Conservation (phyloP, 2,113 vertebrate genomes). For the Cynopterus brachyotis region DNA sequence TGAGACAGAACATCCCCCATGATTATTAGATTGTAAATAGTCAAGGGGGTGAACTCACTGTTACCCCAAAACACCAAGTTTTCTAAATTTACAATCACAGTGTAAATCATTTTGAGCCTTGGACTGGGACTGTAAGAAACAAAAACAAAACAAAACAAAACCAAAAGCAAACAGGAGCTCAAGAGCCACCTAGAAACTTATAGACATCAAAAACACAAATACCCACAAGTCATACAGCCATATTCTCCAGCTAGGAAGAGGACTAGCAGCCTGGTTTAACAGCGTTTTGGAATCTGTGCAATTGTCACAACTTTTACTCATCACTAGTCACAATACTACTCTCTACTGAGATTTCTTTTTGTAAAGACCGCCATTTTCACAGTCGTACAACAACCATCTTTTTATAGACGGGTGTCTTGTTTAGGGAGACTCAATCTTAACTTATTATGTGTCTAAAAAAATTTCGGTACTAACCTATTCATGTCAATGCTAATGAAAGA, state of each 20-base stretch:
- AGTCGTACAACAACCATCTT: constrained; percentile 11
- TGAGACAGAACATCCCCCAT: not conserved
- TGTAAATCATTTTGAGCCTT: not conserved
- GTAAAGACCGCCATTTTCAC: constrained; percentile 28
- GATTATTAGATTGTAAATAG: not conserved
- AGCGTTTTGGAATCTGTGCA: constrained; percentile 39
- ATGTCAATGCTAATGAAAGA: not conserved
- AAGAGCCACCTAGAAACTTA: not conserved
- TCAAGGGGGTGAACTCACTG: not conserved
- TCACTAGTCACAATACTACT: constrained; percentile 35
- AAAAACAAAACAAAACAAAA: too few relatives aligned
- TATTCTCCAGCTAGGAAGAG: not conserved
- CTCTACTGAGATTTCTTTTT: not conserved
- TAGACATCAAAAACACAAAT: not conserved
- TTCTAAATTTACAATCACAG: too few relatives aligned
- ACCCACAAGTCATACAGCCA: not conserved
- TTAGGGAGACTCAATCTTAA: constrained; percentile 28
- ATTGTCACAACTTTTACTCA: constrained; percentile 45
- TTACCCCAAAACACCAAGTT: constrained; percentile 2
- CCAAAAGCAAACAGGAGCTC: not conserved
- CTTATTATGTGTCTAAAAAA: constrained; percentile 25
- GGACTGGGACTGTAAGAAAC: not conserved
- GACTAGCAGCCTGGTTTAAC: not conserved
- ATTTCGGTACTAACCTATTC: not conserved
- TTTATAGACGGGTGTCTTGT: constrained; percentile 40